Percentiles rank a stretch among this genome's conserved stretches.
Evolutionary conservation across 2,797 vertebrate genomes (phyloP).

Genomic region (Urophycis tenuis): DNA sequence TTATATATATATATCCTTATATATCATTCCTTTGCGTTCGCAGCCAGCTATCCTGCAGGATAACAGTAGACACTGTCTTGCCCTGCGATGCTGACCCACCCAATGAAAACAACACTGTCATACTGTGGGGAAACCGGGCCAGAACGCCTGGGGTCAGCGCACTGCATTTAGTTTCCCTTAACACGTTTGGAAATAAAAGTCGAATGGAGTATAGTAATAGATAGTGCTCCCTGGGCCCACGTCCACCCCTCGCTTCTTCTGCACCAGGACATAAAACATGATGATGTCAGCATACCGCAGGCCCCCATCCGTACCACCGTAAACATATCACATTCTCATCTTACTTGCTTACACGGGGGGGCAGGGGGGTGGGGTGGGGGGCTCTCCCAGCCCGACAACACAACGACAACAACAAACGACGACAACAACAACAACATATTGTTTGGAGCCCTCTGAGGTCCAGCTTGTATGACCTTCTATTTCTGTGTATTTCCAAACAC

Average conservation of each 20-base stretch:
- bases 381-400: neutral
- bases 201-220: neutral
- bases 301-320: neutral
- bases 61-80: neutral
- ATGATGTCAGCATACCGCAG: neutral
- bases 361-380: too few relatives aligned
- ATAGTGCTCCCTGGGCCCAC: neutral
- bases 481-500: constrained; percentile 33
- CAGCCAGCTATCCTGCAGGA: neutral
- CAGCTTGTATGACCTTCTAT: constrained; percentile 21
- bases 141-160: neutral
- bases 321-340: neutral
- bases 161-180: neutral
- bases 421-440: constrained; percentile 32
- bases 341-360: neutral
- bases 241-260: neutral
- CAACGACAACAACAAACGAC: neutral
- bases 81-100: neutral
- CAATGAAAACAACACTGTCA: neutral
- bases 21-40: neutral
- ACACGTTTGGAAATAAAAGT: neutral
- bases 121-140: neutral
- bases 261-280: neutral
- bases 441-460: constrained; percentile 29
- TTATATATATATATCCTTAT: neutral